These are phyloP conservation scores for Hemicentrotus pulcherrimus DNA, from an alignment of 35 echinoderm and acorn worm genomes.

Conservation along the genomic window DNA sequence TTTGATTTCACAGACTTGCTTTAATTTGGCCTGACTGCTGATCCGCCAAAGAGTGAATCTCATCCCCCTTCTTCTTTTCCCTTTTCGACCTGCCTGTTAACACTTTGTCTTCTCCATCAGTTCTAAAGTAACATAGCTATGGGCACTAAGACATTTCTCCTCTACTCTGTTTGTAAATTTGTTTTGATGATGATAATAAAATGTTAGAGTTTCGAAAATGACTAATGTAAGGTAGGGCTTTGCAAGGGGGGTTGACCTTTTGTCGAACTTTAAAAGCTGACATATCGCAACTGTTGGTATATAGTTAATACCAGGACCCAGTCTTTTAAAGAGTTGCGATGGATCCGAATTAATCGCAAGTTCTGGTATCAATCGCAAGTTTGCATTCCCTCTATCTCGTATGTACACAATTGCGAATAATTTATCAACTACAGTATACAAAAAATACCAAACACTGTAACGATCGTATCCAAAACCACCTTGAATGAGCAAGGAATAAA, in stretches of 20 bases:
- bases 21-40: not conserved
- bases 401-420: too few relatives aligned
- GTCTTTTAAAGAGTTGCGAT: too few relatives aligned
- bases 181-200: not conserved
- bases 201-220: not conserved
- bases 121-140: not conserved
- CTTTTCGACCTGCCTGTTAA: not conserved
- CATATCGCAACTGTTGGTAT: too few relatives aligned
- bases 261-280: not conserved
- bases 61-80: not conserved
- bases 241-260: not conserved
- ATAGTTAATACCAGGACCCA: too few relatives aligned
- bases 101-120: too few relatives aligned
- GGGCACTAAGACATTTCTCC: not conserved
- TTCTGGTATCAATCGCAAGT: too few relatives aligned
- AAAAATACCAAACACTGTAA: too few relatives aligned
- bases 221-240: not conserved
- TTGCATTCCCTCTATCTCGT: too few relatives aligned
- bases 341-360: too few relatives aligned
- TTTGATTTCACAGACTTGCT: not conserved
- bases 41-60: not conserved
- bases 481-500: too few relatives aligned
- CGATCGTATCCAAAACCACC: too few relatives aligned
- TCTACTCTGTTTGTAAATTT: not conserved
- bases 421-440: too few relatives aligned